Conservation (phyloP, 2,888 invertebrate species). For the Dryomyza anilis region DNA sequence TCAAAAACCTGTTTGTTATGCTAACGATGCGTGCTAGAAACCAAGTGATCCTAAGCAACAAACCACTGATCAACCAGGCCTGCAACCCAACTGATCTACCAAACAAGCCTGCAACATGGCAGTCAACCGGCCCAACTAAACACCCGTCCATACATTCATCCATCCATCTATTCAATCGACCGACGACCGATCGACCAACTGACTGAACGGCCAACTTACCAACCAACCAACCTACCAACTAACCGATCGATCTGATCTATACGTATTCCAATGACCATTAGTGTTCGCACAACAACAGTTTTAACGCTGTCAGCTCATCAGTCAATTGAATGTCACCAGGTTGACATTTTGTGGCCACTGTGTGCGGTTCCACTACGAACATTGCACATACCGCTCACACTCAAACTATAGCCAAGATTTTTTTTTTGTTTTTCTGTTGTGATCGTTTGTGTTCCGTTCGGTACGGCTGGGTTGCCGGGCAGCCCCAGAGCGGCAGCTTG, state of each 20-base stretch:
- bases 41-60: not conserved
- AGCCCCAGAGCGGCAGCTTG: constrained; percentile 19
- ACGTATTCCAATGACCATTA: constrained; percentile 44
- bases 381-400: not conserved
- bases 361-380: constrained; percentile 21
- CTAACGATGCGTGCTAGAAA: constrained; percentile 13
- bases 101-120: not conserved
- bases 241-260: constrained; percentile 20
- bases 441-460: constrained; percentile 24
- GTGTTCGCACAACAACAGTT: constrained; percentile 57
- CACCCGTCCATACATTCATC: not conserved
- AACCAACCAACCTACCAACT: not conserved
- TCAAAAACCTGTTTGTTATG: constrained; percentile 20
- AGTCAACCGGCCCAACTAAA: not conserved
- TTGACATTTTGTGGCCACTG: constrained; percentile 55
- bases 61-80: not conserved
- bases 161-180: not conserved
- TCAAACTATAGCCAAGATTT: not conserved
- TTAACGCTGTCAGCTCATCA: constrained; percentile 60
- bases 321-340: constrained; percentile 58
- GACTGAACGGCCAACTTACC: not conserved
- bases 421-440: constrained; percentile 35
- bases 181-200: not conserved
- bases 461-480: not conserved
- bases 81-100: not conserved